Conservation (phyloP, 2,113 vertebrate species). For the Coturnix japonica region DNA sequence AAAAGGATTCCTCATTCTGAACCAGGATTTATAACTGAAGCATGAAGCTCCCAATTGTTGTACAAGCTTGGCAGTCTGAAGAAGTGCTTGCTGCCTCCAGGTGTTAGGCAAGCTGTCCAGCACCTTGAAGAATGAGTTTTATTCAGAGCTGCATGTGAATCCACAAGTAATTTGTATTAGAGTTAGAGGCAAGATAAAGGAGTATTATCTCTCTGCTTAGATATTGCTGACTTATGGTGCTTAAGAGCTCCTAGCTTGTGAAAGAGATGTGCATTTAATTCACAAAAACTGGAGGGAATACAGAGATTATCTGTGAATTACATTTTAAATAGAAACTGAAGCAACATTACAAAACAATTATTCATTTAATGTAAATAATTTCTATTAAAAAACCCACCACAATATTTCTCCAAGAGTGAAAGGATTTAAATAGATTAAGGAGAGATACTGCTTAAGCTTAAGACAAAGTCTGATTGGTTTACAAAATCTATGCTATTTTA, state of each 20-base stretch:
- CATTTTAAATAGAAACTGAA: not conserved
- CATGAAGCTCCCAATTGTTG: not conserved
- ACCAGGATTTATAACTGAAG: not conserved
- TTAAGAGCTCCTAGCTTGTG: not conserved
- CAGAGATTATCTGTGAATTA: not conserved
- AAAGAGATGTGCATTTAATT: not conserved
- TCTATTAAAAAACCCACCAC: not conserved
- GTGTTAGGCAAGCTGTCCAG: conserved; percentile 18
- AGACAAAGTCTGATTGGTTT: not conserved
- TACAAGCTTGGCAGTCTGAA: not conserved
- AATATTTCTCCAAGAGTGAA: not conserved
- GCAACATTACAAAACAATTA: not conserved
- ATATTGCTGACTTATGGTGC: not conserved
- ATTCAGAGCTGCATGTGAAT: not conserved
- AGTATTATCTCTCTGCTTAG: not conserved
- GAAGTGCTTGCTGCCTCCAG: not conserved
- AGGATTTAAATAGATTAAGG: not conserved
- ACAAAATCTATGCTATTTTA: not conserved
- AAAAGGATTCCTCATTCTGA: not conserved
- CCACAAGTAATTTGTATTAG: not conserved
- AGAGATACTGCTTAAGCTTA: not conserved
- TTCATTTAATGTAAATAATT: not conserved
- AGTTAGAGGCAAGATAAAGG: not conserved
- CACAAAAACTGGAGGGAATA: conserved; percentile 21
- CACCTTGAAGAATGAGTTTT: not conserved